These are phyloP conservation scores for Lasioglossum malachurum DNA, from an alignment of 2,888 invertebrate species.

Conservation along the genomic window DNA sequence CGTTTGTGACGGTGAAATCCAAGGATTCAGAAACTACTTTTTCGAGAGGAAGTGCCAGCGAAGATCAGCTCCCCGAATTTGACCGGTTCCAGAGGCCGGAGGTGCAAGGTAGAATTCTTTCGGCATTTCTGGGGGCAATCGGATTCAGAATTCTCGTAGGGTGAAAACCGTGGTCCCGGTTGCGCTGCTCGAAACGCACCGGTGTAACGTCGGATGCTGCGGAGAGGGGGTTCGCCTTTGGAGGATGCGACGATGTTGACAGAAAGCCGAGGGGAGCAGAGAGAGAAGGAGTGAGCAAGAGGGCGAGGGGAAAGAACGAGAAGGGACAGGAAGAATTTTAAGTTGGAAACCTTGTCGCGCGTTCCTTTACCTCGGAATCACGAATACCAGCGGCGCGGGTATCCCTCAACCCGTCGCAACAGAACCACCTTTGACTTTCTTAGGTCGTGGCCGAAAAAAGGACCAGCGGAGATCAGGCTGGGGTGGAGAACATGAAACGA, in stretches of 20 bases:
- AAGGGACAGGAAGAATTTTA: conserved; percentile 79
- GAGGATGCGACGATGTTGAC: conserved; percentile 32
- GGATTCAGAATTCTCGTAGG: conserved; percentile 37
- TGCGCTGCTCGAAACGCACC: conserved; percentile 38
- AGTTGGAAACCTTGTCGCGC: conserved; percentile 83
- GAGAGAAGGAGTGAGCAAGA: not conserved
- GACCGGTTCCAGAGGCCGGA: not conserved
- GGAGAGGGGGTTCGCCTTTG: conserved; percentile 32
- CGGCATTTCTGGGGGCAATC: not conserved
- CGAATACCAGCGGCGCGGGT: conserved; percentile 63
- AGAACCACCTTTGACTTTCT: conserved; percentile 67
- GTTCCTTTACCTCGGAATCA: conserved; percentile 77
- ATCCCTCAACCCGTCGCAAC: conserved; percentile 43
- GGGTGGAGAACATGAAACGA: conserved; percentile 3
- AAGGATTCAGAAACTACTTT: too few species aligned
- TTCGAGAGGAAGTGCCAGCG: too few species aligned
- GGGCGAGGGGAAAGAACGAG: conserved; percentile 52
- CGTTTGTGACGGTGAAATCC: too few species aligned
- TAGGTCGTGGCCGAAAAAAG: conserved; percentile 39
- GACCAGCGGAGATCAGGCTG: conserved; percentile 6
- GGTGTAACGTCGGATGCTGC: conserved; percentile 63
- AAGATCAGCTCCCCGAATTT: not conserved
- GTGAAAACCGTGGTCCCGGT: conserved; percentile 47
- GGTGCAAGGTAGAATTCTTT: not conserved
- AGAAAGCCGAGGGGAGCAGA: not conserved